Base-by-base conservation (phyloP, 2,888 invertebrate species). In the Troides aeacus region DNA sequence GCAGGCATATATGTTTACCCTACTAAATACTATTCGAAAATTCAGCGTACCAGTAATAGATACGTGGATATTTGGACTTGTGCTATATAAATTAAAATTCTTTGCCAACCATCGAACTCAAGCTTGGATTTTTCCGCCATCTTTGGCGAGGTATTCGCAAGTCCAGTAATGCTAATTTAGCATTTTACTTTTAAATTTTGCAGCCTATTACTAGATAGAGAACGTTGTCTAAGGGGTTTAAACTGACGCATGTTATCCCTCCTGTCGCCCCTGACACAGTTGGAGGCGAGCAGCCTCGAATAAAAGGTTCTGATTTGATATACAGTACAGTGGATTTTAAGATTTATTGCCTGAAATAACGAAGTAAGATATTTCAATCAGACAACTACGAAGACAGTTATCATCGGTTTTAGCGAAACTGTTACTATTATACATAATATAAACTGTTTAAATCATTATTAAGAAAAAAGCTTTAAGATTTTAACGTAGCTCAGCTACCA, bases 121-220 rank as follows among this genome's bases (percentile, higher is more conserved):
- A 61, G 12, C 12, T 12, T 59, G 58, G 30, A 58, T 68, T 62
- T 62, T 61, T 3, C 56, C 56, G 46, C 69, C 65, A 57, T 61
- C 36, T 69, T 46, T 57, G 60, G 69, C 17, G 15, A 53, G 64
- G 42, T 36, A 64, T 62, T 61, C 42, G 30, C 69, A 17, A 24
- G 57, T 65, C 69, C n/a, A 61, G 64, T 69, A 39, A 57, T 64
- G 64, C 61, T 42, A 61, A 67, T 57, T 30, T 50, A 61, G 12
- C 17, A 69, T 65, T 65, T 62, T 62, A 69, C 64, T 65, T 69
- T 57, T 50, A 69, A 62, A 65, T 58, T 61, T 61, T 30, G 53
- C 63, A 63, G 53, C 57, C 39, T 46, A 36, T 58, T 23, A 23
- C 57, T 24, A 58, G 1, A 23, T 24, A 10, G 57, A 58, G 53